Conservation (phyloP, 2,888 invertebrate genomes). For the Hemicrepidius hirtus region DNA sequence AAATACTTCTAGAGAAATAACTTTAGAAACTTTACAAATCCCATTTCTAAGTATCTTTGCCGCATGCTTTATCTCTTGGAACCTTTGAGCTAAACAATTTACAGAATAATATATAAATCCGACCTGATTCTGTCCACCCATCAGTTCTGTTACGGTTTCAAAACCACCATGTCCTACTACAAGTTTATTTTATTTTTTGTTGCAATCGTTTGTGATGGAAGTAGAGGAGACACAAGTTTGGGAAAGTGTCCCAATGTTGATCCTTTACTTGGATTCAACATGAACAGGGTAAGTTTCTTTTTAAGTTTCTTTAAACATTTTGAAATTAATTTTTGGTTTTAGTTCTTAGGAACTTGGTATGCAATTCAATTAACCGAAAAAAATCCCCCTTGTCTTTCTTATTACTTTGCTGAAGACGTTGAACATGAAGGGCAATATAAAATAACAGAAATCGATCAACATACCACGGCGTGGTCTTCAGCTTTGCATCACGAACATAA, state of each 20-base stretch:
- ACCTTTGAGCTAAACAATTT: too few relatives aligned
- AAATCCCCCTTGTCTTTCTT: conserved; percentile 84
- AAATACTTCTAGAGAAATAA: too few relatives aligned
- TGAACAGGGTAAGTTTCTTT: conserved; percentile 78
- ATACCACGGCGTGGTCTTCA: conserved; percentile 80
- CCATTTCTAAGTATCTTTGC: too few relatives aligned
- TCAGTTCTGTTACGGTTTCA: too few relatives aligned
- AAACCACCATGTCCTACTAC: too few relatives aligned
- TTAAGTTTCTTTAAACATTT: conserved; percentile 17
- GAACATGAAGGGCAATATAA: conserved; percentile 76
- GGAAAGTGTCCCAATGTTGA: conserved; percentile 84
- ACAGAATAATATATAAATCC: too few relatives aligned
- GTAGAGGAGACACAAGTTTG: conserved; percentile 71
- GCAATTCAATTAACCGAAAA: conserved; percentile 90
- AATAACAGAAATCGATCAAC: conserved; percentile 83
- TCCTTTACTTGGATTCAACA: conserved; percentile 83
- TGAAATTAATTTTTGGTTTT: conserved; percentile 56
- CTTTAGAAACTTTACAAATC: too few relatives aligned
- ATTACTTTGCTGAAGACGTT: conserved; percentile 72
- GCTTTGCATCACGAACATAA: conserved; percentile 86
- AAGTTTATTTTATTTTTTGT: not conserved
- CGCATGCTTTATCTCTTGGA: too few relatives aligned
- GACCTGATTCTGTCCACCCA: too few relatives aligned
- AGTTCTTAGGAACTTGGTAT: conserved; percentile 90
- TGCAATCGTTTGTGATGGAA: not conserved